A percentile compares a stretch with the other conserved stretches of the same genome.
These are phyloP conservation scores for Butorides virescens DNA, from an alignment of 2,113 vertebrate genomes.

Conservation along the genomic window DNA sequence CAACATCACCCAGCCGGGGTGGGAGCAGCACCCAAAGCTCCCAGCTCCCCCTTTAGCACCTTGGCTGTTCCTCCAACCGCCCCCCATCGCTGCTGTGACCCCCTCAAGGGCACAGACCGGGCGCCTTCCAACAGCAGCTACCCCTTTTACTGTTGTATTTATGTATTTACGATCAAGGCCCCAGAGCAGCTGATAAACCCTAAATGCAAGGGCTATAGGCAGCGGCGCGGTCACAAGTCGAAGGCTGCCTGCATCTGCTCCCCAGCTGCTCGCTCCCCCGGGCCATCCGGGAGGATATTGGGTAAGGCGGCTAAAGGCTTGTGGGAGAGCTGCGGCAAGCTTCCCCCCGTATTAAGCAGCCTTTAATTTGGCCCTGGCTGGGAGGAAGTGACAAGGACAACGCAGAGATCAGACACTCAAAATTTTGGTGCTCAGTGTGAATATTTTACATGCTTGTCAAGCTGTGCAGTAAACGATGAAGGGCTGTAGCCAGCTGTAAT, in stretches of 20 bases:
- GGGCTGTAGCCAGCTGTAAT: conserved; percentile 4
- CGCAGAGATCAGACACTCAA: conserved; percentile 30
- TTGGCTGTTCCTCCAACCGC: neutral
- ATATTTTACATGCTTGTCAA: conserved; percentile 47
- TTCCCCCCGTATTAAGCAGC: conserved; percentile 1
- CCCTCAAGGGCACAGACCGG: neutral
- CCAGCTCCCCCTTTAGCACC: neutral
- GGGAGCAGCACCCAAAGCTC: neutral
- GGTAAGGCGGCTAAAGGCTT: neutral
- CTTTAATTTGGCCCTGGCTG: conserved; percentile 40
- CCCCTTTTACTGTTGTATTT: neutral
- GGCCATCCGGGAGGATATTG: conserved; percentile 6
- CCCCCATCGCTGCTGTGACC: neutral
- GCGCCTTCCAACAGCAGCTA: neutral
- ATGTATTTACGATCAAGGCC: neutral
- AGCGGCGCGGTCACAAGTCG: neutral
- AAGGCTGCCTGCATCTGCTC: conserved; percentile 60
- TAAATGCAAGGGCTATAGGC: neutral
- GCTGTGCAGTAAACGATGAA: conserved; percentile 30
- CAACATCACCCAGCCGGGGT: neutral
- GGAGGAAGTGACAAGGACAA: conserved; percentile 50
- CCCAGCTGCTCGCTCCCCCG: conserved; percentile 62
- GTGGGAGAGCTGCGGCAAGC: neutral
- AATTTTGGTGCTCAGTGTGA: conserved; percentile 9
- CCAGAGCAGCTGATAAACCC: conserved; percentile 40